Conservation (phyloP, 2,888 invertebrate genomes). For the Aleiodes leptofemur region DNA sequence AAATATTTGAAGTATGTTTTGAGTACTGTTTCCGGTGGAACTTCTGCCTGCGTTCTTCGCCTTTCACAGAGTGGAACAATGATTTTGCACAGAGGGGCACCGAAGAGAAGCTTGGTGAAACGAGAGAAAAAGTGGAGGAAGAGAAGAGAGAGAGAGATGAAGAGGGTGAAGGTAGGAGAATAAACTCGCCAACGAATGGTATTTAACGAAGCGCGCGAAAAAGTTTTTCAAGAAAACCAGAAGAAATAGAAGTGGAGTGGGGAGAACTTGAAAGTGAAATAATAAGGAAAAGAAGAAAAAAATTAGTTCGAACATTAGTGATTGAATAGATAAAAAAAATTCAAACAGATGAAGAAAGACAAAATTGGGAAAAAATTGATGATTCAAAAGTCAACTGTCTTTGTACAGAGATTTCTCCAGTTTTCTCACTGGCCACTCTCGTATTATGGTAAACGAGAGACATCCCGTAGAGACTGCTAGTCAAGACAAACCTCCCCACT, state of each 20-base stretch:
- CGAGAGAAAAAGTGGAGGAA: constrained; percentile 39
- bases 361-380: constrained; percentile 23
- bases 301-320: constrained; percentile 28
- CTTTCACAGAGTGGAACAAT: constrained; percentile 53
- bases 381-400: constrained; percentile 23
- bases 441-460: constrained; percentile 45
- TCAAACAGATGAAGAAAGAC: neutral
- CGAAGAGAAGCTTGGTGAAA: constrained; percentile 45
- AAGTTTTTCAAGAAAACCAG: constrained; percentile 35
- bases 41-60: constrained; percentile 54
- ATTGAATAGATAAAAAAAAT: constrained; percentile 1
- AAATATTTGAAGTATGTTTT: neutral
- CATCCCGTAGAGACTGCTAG: constrained; percentile 32
- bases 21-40: constrained; percentile 55
- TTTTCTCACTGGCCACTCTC: constrained; percentile 37
- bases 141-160: neutral
- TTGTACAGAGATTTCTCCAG: constrained; percentile 29
- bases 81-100: constrained; percentile 39
- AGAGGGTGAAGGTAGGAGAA: constrained; percentile 38
- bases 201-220: constrained; percentile 33
- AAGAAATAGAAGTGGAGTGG: constrained; percentile 6
- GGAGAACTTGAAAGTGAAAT: constrained; percentile 10
- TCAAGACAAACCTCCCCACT: constrained; percentile 35
- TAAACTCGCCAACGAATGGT: constrained; percentile 35
- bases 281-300: neutral